Base-by-base conservation (phyloP, 2,797 vertebrate genomes). In the Vespertilio murinus region DNA sequence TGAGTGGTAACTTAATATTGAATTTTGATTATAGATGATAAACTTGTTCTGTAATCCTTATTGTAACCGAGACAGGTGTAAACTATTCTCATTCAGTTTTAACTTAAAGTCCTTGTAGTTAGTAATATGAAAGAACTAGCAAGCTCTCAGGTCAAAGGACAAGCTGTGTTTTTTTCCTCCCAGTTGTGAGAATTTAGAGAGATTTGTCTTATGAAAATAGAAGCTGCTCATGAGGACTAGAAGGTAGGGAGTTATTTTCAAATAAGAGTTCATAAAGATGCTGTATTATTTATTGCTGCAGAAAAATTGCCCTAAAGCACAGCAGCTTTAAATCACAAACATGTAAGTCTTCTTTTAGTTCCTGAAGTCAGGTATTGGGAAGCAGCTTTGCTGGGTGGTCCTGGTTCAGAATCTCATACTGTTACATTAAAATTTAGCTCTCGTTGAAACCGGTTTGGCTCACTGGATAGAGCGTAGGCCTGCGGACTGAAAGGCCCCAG, bases 141-240 rank as follows among this genome's bases (percentile, higher is more conserved):
- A 65, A 59, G 10, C 20, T 65, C 16, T 88, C 22, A 75, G 33
- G 17, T 88, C 33, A 73, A 80, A 86, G 49, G 23, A 69, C 28
- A 74, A 47, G 49, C 54, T 49, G 1, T 93, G 13, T 40, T 61
- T 69, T 61, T 59, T n/a, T 59, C 30, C 11, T 47, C 12, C 14
- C 17, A 59, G 6, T 74, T 92, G 30, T 90, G 65, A 35, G 52
- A 92, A 83, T 94, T 92, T 65, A 86, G 56, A 78, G 70, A 30
- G 33, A 35, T 64, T 79, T 67, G 17, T 77, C 70, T 88, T 93
- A 14, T 18, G 23, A 84, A 80, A 90, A 33, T 77, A 65, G 86
- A 73, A 90, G 35, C n/a, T 56, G 35, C 65, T 47, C 11, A 16
- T 87, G 45, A 84, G 45, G 28, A 56, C 45, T 71, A 35, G 61